phyloP scores from a whole-genome alignment of 2,797 vertebrate species.

The Brachyrhaphis roseni region DNA sequence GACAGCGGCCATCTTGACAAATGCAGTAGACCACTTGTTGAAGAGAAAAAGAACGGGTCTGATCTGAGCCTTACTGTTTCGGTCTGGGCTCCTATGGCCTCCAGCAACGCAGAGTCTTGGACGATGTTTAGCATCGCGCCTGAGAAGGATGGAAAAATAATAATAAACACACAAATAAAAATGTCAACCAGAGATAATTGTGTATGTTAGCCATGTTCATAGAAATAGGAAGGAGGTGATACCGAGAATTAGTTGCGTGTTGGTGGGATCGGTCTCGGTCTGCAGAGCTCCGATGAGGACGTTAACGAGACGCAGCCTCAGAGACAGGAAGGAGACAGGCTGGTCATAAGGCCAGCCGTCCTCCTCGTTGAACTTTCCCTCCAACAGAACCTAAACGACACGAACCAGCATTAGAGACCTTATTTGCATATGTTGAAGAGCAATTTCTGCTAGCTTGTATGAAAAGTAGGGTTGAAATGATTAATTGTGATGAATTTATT shows the following conservation, averaged over 20 bases:
- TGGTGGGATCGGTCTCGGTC: slow-evolving; percentile 94
- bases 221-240: slow-evolving; percentile 18
- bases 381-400: slow-evolving; percentile 87
- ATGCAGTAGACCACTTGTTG: not conserved
- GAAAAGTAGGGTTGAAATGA: not conserved
- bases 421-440: not conserved
- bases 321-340: slow-evolving; percentile 91
- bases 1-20: not conserved
- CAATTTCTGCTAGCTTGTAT: not conserved
- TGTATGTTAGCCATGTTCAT: not conserved
- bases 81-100: slow-evolving; percentile 92
- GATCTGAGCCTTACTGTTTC: slow-evolving; percentile 84
- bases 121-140: slow-evolving; percentile 98
- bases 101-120: slow-evolving; percentile 94
- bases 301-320: slow-evolving; percentile 94
- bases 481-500: too few relatives aligned
- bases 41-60: not conserved
- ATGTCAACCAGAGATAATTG: not conserved
- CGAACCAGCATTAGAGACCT: not conserved
- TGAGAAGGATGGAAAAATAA: slow-evolving; percentile 45
- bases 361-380: slow-evolving; percentile 96
- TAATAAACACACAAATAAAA: not conserved
- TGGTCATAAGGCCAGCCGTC: slow-evolving; percentile 90
- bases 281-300: slow-evolving; percentile 95
- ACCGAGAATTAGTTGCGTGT: slow-evolving; percentile 97